These are phyloP conservation scores for Leptopterna dolabrata DNA, from an alignment of 2,888 invertebrate genomes.

Conservation along the genomic window DNA sequence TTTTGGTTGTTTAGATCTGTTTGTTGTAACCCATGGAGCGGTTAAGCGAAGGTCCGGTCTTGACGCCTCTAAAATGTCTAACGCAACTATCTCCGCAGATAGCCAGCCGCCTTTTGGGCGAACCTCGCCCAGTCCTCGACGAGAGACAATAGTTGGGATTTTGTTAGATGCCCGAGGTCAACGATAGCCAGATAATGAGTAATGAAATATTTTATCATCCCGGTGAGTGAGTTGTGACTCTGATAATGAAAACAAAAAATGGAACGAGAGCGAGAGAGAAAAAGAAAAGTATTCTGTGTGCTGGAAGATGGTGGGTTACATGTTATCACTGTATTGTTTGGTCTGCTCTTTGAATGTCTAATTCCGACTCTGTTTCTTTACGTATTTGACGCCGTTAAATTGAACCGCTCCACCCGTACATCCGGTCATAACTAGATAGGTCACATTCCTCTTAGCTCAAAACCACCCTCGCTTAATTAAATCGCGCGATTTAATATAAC, in stretches of 20 bases:
- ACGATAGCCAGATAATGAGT: not conserved
- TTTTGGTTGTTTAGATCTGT: too few relatives aligned
- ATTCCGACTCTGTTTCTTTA: not conserved
- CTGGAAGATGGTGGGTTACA: not conserved
- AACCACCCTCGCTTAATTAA: too few relatives aligned
- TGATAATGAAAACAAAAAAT: not conserved
- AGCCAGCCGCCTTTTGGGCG: not conserved
- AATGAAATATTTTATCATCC: not conserved
- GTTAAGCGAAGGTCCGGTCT: not conserved
- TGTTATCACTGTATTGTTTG: not conserved
- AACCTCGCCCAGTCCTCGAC: not conserved
- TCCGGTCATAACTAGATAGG: not conserved
- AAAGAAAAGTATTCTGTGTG: not conserved
- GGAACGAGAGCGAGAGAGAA: not conserved
- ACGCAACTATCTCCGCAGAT: not conserved
- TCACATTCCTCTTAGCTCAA: too few relatives aligned
- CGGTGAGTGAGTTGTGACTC: conserved; percentile 3
- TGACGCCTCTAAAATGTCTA: not conserved
- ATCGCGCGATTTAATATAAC: too few relatives aligned
- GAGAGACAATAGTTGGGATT: not conserved
- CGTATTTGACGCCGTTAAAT: not conserved
- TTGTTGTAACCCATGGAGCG: not conserved
- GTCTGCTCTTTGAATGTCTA: not conserved
- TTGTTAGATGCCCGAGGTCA: not conserved
- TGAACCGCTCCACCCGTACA: not conserved